Base-by-base conservation (phyloP, 92 coral and sea anemone genomes). In the Virgularia gustaviana region DNA sequence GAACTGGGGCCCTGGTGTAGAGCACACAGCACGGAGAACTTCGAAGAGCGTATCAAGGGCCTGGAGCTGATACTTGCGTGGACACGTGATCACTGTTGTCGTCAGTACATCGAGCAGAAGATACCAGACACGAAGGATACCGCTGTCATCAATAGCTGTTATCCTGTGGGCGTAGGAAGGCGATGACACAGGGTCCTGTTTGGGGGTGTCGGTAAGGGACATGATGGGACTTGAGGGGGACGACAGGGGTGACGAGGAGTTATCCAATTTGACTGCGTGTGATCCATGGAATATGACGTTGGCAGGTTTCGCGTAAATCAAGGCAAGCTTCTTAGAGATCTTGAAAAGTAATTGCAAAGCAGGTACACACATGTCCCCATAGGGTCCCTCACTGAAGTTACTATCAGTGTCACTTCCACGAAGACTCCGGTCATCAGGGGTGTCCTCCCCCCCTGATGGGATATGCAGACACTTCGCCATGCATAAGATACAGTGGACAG, bases 1-100 rank as follows among this genome's bases (percentile, higher is more conserved):
- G 60, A 94, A 94, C 49, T 94, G 87, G 49, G 99, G 96, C 16
- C 99, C 99, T 77, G 99, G 99, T 24, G 89, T 94, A 25, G 96
- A 84, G 25, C 81, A 89, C 3, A 89, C 85, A 22, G 99, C 86
- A 28, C 88, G 88, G 27, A 94, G 83, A 37, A 94, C 90, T 47
- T 94, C 96, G 51, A 94, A 94, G 38, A 94, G 82, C 78, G 88
- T 88, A 78, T 94, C 99, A 10, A 94, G 53, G 39, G 99, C 88
- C 73, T 94, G 99, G 86, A 96, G 96, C 89, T 94, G 99, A 81
- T 74, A 89, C 38, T 83, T 83, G 58, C 96, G 82, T 78, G 99
- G 99, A 64, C 99, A 94, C 51, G 85, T 86, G 29, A 92, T 87
- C 42, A 83, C 99, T n/a, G 95, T 96, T 64, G 83, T 94, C 45